Evolutionary conservation across 92 coral and sea anemone species (phyloP).

Genomic region (Porites lobata): DNA sequence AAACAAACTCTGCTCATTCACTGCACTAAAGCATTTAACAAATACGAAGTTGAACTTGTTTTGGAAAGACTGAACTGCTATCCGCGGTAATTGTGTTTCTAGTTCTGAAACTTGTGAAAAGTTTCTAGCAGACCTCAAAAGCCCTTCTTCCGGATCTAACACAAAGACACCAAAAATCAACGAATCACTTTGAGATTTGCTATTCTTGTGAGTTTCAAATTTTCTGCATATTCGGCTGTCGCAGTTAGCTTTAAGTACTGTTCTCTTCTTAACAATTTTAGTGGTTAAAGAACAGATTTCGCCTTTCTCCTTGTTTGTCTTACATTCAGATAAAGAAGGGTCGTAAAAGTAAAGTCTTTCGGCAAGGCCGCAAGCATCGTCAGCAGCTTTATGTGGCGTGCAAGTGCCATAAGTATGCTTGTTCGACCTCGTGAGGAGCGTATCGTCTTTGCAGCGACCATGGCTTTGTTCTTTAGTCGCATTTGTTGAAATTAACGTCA

Average conservation of each 20-base stretch:
- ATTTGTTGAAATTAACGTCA: not conserved
- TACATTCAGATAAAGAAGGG: conserved; percentile 62
- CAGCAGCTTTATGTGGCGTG: conserved; percentile 73
- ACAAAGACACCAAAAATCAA: conserved; percentile 12
- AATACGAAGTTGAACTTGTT: conserved; percentile 71
- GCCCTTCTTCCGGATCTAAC: conserved; percentile 71
- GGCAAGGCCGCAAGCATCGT: conserved; percentile 65
- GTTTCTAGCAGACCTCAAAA: not conserved
- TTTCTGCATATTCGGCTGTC: conserved; percentile 42
- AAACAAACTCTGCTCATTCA: not conserved
- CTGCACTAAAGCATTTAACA: conserved; percentile 47
- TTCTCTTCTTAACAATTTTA: not conserved
- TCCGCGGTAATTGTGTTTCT: conserved; percentile 51
- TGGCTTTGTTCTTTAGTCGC: not conserved
- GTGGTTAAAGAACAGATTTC: conserved; percentile 69
- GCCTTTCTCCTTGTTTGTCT: conserved; percentile 21
- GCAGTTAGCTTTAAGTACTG: conserved; percentile 45
- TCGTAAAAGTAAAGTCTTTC: conserved; percentile 43
- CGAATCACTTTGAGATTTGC: not conserved
- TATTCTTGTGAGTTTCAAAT: not conserved
- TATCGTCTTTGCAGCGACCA: not conserved
- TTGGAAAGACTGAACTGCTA: conserved; percentile 54
- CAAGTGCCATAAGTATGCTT: conserved; percentile 71
- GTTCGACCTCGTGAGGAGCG: conserved; percentile 5
- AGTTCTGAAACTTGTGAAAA: conserved; percentile 57